A percentile compares a stretch with the other conserved stretches of the same genome.
Evolutionary conservation across 2,797 vertebrate genomes (phyloP).

Genomic region (Spondyliosoma cantharus): DNA sequence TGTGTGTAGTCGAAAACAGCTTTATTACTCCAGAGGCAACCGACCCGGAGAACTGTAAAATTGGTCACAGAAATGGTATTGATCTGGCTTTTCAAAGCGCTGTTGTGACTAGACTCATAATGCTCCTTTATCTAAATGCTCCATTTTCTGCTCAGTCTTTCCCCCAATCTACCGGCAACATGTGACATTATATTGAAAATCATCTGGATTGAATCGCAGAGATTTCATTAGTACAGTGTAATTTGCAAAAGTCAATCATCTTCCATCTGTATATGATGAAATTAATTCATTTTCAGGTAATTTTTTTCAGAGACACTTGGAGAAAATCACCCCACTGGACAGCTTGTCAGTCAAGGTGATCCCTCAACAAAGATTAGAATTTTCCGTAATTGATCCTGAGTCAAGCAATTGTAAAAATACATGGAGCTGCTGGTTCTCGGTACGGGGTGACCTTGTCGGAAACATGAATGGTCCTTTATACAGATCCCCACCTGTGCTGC

Average conservation of each 20-base stretch:
- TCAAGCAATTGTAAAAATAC: slow-evolving; percentile 58
- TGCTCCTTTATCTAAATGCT: slow-evolving; percentile 58
- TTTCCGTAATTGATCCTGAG: slow-evolving; percentile 46
- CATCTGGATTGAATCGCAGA: slow-evolving; percentile 1
- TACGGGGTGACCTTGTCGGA: slow-evolving; percentile 78
- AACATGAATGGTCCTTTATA: slow-evolving; percentile 55
- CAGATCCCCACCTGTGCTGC: slow-evolving; percentile 56
- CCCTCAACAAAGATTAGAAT: slow-evolving; percentile 44
- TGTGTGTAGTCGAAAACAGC: slow-evolving; percentile 68
- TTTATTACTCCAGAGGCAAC: slow-evolving; percentile 75
- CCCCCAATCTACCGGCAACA: slow-evolving; percentile 3
- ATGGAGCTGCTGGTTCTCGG: slow-evolving; percentile 36
- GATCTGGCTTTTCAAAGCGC: slow-evolving; percentile 73
- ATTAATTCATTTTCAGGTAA: background rate
- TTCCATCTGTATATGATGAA: background rate
- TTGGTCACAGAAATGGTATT: slow-evolving; percentile 80
- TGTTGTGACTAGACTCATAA: slow-evolving; percentile 77
- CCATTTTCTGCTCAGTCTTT: slow-evolving; percentile 24
- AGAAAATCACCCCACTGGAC: background rate
- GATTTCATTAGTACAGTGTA: slow-evolving; percentile 6
- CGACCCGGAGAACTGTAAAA: slow-evolving; percentile 77
- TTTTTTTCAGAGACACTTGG: slow-evolving; percentile 23
- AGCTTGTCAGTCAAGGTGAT: slow-evolving; percentile 11
- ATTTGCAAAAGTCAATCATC: slow-evolving; percentile 30
- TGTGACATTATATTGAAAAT: slow-evolving; percentile 36